These are phyloP conservation scores for Spialia ferax DNA, from an alignment of 2,888 invertebrate genomes.

Conservation along the genomic window DNA sequence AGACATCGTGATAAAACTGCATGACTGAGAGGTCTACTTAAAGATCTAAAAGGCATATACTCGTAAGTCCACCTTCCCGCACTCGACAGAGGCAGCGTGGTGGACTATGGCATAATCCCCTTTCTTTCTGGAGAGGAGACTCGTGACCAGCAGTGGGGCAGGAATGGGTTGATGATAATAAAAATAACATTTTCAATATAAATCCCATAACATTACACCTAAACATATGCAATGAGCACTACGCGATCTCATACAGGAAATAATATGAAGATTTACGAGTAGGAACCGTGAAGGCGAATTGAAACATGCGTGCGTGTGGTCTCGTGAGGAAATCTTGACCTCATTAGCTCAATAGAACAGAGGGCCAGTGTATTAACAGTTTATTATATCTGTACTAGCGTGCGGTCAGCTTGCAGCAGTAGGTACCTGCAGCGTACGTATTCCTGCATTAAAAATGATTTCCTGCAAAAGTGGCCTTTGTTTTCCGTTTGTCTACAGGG, in stretches of 20 bases:
- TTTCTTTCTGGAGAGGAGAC: too few relatives aligned
- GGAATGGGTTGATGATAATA: too few relatives aligned
- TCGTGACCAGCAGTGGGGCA: too few relatives aligned
- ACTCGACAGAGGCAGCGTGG: too few relatives aligned
- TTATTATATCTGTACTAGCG: neutral
- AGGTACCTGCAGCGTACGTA: neutral
- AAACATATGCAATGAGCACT: neutral
- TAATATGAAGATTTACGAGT: slow-evolving; percentile 1
- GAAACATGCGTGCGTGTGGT: slow-evolving; percentile 37
- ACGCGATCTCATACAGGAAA: slow-evolving; percentile 10
- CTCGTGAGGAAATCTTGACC: slow-evolving; percentile 39
- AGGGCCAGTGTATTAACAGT: slow-evolving; percentile 6
- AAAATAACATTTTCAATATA: too few relatives aligned
- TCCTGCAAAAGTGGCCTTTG: neutral
- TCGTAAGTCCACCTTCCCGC: too few relatives aligned
- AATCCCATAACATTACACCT: neutral
- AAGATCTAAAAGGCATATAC: too few relatives aligned
- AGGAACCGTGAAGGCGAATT: slow-evolving; percentile 33
- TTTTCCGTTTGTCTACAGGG: neutral
- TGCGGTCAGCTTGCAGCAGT: neutral
- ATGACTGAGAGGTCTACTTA: too few relatives aligned
- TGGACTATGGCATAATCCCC: too few relatives aligned
- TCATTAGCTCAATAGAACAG: slow-evolving; percentile 26
- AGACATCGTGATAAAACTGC: too few relatives aligned
- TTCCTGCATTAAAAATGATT: neutral